A percentile compares a stretch with the other conserved stretches of the same genome.
Evolutionary conservation across 1,140 invertebrate genomes (phyloP).

Genomic region (Steinernema khuongi): DNA sequence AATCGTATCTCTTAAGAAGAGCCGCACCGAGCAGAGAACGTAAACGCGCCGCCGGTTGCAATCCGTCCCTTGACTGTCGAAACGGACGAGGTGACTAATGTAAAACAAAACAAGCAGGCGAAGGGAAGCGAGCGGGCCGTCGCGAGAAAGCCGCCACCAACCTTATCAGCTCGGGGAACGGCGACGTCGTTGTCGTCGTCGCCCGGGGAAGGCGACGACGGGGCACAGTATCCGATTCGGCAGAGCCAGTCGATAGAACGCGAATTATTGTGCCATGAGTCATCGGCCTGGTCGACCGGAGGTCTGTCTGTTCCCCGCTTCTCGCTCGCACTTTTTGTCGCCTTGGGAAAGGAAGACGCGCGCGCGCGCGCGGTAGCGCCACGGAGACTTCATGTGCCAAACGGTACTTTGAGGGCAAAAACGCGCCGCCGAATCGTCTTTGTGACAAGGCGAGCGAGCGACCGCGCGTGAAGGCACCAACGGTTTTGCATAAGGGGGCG

Average conservation of each 20-base stretch:
- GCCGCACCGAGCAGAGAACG: not conserved
- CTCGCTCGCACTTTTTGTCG: slow-evolving; percentile 9
- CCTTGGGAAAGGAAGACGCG: slow-evolving; percentile 1
- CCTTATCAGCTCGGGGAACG: no score
- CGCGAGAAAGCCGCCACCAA: no score
- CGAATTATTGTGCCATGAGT: not conserved
- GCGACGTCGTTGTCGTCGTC: no score
- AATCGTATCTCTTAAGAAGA: not conserved
- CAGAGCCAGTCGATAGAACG: no score
- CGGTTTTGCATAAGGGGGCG: not conserved
- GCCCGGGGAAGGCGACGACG: no score
- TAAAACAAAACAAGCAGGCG: no score
- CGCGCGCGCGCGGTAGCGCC: not conserved
- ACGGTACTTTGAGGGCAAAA: slow-evolving; percentile 1
- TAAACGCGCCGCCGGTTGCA: no score
- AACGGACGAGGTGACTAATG: no score
- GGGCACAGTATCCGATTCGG: no score
- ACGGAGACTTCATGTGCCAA: slow-evolving; percentile 1
- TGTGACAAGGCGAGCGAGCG: slow-evolving; percentile 1
- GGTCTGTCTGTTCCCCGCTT: not conserved
- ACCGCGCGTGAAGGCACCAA: not conserved
- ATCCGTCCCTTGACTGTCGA: no score
- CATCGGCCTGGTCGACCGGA: not conserved
- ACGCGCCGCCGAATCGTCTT: slow-evolving; percentile 6
- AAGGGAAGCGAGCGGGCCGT: no score